Base-by-base conservation (phyloP, 1,140 invertebrate species). In the Kradibia gibbosae region DNA sequence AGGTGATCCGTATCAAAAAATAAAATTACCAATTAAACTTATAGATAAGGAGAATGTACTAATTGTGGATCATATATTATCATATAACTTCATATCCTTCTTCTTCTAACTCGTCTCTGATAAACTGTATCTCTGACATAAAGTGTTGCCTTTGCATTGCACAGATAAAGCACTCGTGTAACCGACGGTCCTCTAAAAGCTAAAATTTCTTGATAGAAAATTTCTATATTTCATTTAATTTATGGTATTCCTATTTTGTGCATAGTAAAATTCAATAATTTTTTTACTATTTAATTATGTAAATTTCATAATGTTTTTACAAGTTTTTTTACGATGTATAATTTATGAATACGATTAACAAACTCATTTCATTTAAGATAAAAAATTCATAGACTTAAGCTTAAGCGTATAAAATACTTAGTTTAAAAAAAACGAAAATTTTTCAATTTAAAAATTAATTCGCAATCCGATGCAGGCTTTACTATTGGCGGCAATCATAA, bases 1-100 rank as follows among this genome's bases (percentile, higher is more conserved):
- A 8, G 60, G 17, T 36, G 17, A 36, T 36, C 36, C 3, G 22
- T 34, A 65, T 2, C 1, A 17, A 36, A 2, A 36, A 65, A 36
- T 22, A 17, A 20, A 65, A 36, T 36, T 1, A 36, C 22, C 13
- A 17, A 1, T 17, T 36, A 13, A 45, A 45, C 50, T 8, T 17
- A 45, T 60, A 45, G 39, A 25, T 39, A 39, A 78, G 22, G 22
- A 0, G 7, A 11, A 10, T n/a, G 36, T 57, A 55, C 62, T 78
- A 70, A 78, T 78, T 70, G 22, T 22, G 11, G 74, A 17, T 76
- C 36, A 28, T 50, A n/a, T 65, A 28, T 10, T n/a, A 17, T 5
- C 1, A 31, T 20, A 67, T 17, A 3, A 22, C 25, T 31, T 31
- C 17, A 13, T 60, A 31, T 60, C 25, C 25, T 31, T 28, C 5